Evolutionary conservation across 2,888 invertebrate species (phyloP), one percentile per base, ranked within the genome.

Genomic region (Trichopria drosophilae): DNA sequence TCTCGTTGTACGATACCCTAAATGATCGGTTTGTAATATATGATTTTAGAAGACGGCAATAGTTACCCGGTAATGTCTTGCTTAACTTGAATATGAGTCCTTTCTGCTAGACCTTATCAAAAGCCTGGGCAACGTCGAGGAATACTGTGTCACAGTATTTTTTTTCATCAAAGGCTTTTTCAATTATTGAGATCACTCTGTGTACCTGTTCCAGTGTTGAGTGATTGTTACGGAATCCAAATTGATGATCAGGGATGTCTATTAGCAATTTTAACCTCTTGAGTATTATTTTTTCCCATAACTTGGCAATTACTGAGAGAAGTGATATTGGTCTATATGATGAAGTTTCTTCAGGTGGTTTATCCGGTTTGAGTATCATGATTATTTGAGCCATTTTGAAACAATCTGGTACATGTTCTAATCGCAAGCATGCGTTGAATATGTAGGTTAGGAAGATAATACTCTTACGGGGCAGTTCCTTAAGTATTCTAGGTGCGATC

Each of bases 401-500:
- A n/a, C n/a, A n/a, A n/a, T n/a, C n/a, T n/a, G n/a, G n/a, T n/a
- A n/a, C n/a, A n/a, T n/a, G n/a, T n/a, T n/a, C n/a, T n/a, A n/a
- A n/a, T n/a, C n/a, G n/a, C n/a, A n/a, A n/a, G n/a, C n/a, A n/a
- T n/a, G n/a, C n/a, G 13, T 36, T 36, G 36, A 19, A 36, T 3
- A 36, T 19, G 20, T 36, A 36, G 4, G 36, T 18, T n/a, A 36
- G 20, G 3, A 36, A 3, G 7, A 36, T 23, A 13, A 36, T 10
- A 6, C 20, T 12, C 12, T 36, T 36, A 22, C 10, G 3, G 6
- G 36, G 12, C 3, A 36, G 13, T 19, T 36, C 36, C 10, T 36
- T 36, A 12, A 36, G 20, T 36, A 36, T 4, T 36, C 36, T 36
- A 10, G 36, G 36, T n/a, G 18, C 9, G 3, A 36, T 36, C 13